phyloP scores from a whole-genome alignment of 30 jellyfish, hydroid and myxozoan genomes.

The Mastigias papua region DNA sequence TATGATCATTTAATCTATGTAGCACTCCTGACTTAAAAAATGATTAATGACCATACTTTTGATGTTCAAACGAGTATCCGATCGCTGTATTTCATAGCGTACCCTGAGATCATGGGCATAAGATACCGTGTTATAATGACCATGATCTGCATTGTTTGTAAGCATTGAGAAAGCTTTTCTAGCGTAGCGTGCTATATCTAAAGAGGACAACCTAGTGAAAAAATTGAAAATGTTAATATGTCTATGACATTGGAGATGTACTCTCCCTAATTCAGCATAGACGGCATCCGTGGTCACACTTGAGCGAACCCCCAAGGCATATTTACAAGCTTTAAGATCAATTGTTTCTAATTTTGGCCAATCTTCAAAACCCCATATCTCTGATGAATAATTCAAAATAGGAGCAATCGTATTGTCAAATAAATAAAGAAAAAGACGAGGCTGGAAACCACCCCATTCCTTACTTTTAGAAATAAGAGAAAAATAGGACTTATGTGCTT shows the following conservation, averaged over 20 bases:
- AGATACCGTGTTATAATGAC: slow-evolving; percentile 48
- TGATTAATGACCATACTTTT: slow-evolving; percentile 14
- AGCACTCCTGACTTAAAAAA: slow-evolving; percentile 29
- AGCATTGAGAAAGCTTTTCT: slow-evolving; percentile 39
- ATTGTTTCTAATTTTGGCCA: slow-evolving; percentile 45
- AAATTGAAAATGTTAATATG: slow-evolving; percentile 9
- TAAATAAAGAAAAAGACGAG: slow-evolving; percentile 41
- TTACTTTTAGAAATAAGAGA: slow-evolving; percentile 37
- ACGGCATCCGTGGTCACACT: slow-evolving; percentile 49
- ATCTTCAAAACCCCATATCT: slow-evolving; percentile 43
- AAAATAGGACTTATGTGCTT: slow-evolving; percentile 44
- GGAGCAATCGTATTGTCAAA: slow-evolving; percentile 42
- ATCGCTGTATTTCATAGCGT: slow-evolving; percentile 34
- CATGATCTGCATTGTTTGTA: slow-evolving; percentile 32
- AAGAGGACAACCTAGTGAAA: slow-evolving; percentile 24
- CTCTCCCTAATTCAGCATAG: slow-evolving; percentile 33
- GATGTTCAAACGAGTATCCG: slow-evolving; percentile 35
- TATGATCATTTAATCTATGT: slow-evolving; percentile 20
- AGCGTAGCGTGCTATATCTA: slow-evolving; percentile 36
- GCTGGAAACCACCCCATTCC: slow-evolving; percentile 56
- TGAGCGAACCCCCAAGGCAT: slow-evolving; percentile 47
- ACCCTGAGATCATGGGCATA: slow-evolving; percentile 10
- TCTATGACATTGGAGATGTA: slow-evolving; percentile 33
- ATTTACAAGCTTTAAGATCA: slow-evolving; percentile 42
- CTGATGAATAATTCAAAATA: slow-evolving; percentile 38